Base-by-base conservation (phyloP, 2,888 invertebrate species). In the Augochlorella aurata region DNA sequence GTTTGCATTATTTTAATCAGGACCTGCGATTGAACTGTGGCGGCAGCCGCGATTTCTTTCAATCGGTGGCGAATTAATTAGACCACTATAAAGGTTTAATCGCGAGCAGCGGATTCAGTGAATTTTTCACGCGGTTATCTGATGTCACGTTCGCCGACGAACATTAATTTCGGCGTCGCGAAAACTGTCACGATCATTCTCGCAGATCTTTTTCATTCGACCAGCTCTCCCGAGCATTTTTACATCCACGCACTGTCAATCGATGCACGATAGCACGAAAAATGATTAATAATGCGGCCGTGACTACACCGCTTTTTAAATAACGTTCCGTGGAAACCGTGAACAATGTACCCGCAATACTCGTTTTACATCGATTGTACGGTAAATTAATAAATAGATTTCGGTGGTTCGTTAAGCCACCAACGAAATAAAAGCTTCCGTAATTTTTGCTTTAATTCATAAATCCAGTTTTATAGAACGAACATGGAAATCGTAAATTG, bases 151-250 rank as follows among this genome's bases (percentile, higher is more conserved):
- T 61, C 16, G 61, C 16, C 16, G 61, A 29, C 61, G 29, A 61
- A 29, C 29, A 61, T 61, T 54, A 54, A 54, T 54, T 54, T 54
- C 54, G 54, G 54, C 29, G 61, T 29, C 61, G 24, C 16, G 29
- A 63, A 63, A 63, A 63, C 63, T 63, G 63, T 63, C 63, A 63
- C 63, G 29, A 63, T 63, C 38, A 38, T 63, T 63, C 63, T 63
- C 38, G 10, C 38, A 18, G 38, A 63, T 18, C 63, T 18, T 63
- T 63, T 38, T 38, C 63, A 63, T 38, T 63, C 63, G 38, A 16
- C 61, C 61, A 14, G 8, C 18, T 29, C 24, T 63, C 18, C 18
- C 38, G 63, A 10, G 8, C 9, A 29, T 38, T 38, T 63, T 63
- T 29, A 63, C 29, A 10, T 18, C 4, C 63, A n/a, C 29, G 29